Conservation (phyloP, 1,140 invertebrate species). For the Spodoptera frugiperda region DNA sequence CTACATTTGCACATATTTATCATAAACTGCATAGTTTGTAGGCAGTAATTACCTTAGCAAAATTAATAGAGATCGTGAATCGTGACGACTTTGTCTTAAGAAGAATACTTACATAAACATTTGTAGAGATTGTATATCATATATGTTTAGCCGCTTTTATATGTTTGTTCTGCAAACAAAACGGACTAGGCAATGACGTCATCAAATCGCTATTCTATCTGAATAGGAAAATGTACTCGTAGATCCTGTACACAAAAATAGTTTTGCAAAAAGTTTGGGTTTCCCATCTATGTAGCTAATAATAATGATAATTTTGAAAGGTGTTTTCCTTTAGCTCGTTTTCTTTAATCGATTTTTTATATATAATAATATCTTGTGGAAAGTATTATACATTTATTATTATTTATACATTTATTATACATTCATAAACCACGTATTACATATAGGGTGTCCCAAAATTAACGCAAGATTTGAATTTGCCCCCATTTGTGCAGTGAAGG, state of each 20-base stretch:
- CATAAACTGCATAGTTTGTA: not conserved
- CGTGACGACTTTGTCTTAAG: constrained; percentile 1
- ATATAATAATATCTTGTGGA: no score
- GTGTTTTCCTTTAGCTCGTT: not conserved
- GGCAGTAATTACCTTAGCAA: not conserved
- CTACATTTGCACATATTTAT: not conserved
- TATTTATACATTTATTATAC: no score
- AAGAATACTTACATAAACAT: not conserved
- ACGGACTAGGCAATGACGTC: constrained; percentile 1
- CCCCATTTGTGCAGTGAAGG: no score
- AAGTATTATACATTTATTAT: no score
- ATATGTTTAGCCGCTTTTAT: no score
- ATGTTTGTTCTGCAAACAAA: constrained; percentile 13
- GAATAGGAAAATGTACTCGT: not conserved
- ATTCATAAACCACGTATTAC: no score
- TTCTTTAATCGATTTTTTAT: no score
- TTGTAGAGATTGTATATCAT: not conserved
- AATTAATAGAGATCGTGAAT: constrained; percentile 21
- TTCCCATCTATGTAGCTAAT: not conserved
- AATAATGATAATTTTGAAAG: not conserved
- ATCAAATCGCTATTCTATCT: not conserved
- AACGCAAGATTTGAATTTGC: no score
- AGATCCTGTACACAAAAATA: constrained; percentile 5
- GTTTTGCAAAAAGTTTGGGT: not conserved
- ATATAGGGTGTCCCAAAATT: no score